Conservation (phyloP, 2,888 invertebrate species). For the Archips crataeganus region DNA sequence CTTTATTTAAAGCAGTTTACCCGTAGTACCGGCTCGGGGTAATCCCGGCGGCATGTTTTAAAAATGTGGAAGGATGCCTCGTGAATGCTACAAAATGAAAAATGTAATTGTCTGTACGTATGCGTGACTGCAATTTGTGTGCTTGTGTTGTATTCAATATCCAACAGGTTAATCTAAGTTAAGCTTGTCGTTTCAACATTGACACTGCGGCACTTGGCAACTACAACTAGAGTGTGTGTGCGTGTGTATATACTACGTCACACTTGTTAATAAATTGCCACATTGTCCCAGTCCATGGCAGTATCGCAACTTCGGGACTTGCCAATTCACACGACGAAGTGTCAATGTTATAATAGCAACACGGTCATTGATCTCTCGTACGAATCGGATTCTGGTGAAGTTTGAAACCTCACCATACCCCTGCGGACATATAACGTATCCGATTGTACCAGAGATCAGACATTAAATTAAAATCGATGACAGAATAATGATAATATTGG, state of each 20-base stretch:
- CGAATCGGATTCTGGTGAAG: constrained; percentile 26
- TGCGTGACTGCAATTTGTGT: constrained; percentile 57
- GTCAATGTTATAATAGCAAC: constrained; percentile 46
- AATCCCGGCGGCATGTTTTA: constrained; percentile 52
- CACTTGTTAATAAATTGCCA: background rate
- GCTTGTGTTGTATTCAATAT: constrained; percentile 69
- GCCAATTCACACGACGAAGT: constrained; percentile 9
- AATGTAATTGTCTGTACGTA: constrained; percentile 51
- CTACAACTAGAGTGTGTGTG: background rate
- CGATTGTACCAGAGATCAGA: constrained; percentile 32
- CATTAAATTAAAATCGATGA: constrained; percentile 53
- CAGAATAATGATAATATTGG: constrained; percentile 58
- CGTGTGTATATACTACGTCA: background rate
- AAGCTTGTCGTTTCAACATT: constrained; percentile 52
- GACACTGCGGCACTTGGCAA: constrained; percentile 18
- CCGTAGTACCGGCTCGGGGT: constrained; percentile 53
- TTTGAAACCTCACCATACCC: background rate
- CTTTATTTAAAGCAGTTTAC: constrained; percentile 52
- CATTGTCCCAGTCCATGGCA: background rate
- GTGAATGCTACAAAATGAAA: constrained; percentile 39
- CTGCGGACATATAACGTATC: background rate
- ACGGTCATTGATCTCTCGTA: constrained; percentile 33
- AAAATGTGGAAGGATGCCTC: constrained; percentile 46
- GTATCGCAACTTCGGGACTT: background rate
- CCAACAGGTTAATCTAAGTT: constrained; percentile 57